Evolutionary conservation across 2,113 vertebrate genomes (phyloP).

Genomic region (Ciconia boyciana): DNA sequence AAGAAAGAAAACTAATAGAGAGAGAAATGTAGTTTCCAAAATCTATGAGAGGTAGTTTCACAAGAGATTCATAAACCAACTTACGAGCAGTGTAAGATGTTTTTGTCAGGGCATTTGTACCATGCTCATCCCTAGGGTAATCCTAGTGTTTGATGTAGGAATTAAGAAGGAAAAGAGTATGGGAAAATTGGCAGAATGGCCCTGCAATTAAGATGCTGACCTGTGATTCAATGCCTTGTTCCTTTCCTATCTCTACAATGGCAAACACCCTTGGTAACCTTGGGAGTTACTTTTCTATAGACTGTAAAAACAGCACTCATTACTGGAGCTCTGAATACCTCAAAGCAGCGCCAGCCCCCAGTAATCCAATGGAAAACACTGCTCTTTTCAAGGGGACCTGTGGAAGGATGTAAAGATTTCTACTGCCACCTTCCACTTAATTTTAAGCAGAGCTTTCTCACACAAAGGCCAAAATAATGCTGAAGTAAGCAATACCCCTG

Average conservation of each 20-base stretch:
- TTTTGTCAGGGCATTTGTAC: not conserved
- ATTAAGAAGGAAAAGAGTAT: not conserved
- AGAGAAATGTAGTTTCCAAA: not conserved
- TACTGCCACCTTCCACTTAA: not conserved
- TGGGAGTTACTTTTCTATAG: not conserved
- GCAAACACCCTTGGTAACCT: not conserved
- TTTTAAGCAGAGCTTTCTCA: not conserved
- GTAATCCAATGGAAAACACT: not conserved
- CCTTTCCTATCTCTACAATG: accelerated
- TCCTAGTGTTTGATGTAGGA: not conserved
- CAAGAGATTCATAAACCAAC: not conserved
- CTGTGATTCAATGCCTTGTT: not conserved
- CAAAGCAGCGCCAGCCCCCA: not conserved
- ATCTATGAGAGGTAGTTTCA: not conserved
- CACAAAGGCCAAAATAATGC: not conserved
- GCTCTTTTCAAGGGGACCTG: not conserved
- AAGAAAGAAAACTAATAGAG: not conserved
- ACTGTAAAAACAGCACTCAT: not conserved
- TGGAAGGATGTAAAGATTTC: not conserved
- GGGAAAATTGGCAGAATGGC: not conserved
- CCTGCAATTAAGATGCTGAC: not conserved
- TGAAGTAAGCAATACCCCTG: not conserved
- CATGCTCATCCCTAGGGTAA: not conserved
- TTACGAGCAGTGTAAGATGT: not conserved
- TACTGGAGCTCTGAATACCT: not conserved